Evolutionary conservation across 2,888 invertebrate species (phyloP), one percentile per base, ranked within the genome.

Genomic region (Balanococcus diminutus): DNA sequence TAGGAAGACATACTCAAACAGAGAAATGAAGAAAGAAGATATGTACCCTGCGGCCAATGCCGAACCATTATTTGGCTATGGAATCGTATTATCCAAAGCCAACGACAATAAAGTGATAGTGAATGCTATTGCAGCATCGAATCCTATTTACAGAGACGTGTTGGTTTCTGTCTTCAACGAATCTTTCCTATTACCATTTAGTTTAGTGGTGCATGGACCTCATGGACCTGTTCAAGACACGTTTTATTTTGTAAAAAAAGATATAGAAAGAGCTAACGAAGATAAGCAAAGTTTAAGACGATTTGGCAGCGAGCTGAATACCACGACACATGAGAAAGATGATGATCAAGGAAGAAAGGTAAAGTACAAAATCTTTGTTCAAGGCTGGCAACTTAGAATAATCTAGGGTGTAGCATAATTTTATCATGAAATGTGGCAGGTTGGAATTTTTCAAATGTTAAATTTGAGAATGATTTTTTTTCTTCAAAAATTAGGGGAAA

Each of bases 151-250:
- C 90, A 92, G 95, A 42, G 97, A 97, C 90, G 97, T 97, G 2
- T 96, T 97, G 89, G 97, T 96, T 2, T 96, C 96, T 0, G 96
- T 97, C 5, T 96, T 97, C 90, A 97, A 97, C 90, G 93, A 96
- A 88, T 96, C 96, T 0, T 95, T 94, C 90, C 92, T 97, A 89
- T 91, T 97, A 88, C 96, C 96, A 51, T 96, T 96, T 90, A 95
- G 96, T 14, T 95, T 96, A 89, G 94, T 96, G 83, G 94, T 96
- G 39, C 96, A 96, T 90, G 95, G 94, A 88, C 95, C 95, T 22
- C 95, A 95, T 89, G 39, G 42, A 11, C 46, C 82, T 6, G 87
- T 88, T 16, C 96, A 96, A 90, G 97, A 97, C 89, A 95, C 96
- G 14, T 97, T 97, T 91, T 96, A 96, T 91, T 97, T 97, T 89